phyloP scores from a whole-genome alignment of 1,140 invertebrate species.

The Choristoneura fumiferana region DNA sequence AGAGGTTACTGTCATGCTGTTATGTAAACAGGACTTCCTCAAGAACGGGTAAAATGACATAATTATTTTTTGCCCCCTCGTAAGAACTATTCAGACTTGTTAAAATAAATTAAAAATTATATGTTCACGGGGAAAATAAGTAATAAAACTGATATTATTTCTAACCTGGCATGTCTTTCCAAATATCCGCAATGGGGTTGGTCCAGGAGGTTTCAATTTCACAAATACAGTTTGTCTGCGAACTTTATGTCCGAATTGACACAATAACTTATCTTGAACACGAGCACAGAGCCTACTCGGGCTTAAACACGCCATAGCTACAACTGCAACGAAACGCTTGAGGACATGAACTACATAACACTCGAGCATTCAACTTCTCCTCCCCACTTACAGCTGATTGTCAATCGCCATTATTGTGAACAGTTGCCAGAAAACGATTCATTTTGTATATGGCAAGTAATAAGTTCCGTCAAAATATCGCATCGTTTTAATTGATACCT shows the following conservation, averaged over 20 bases:
- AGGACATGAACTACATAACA: constrained; percentile 74
- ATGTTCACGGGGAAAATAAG: background rate
- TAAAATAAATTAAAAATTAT: background rate
- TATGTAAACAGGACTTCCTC: constrained; percentile 64
- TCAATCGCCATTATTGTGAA: constrained; percentile 48
- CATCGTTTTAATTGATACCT: background rate
- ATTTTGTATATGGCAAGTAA: background rate
- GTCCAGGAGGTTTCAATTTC: constrained; percentile 80
- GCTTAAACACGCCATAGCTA: constrained; percentile 88
- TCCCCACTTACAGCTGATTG: constrained; percentile 78
- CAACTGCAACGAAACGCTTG: constrained; percentile 82
- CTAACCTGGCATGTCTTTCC: constrained; percentile 79
- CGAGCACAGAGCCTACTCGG: constrained; percentile 87
- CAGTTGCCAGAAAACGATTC: constrained; percentile 37
- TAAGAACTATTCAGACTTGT: background rate
- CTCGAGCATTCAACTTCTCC: constrained; percentile 65
- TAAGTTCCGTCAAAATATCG: background rate
- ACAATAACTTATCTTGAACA: constrained; percentile 86
- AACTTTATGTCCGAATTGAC: constrained; percentile 84
- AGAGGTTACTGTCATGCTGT: constrained; percentile 70
- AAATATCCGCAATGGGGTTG: constrained; percentile 77
- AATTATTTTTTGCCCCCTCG: constrained; percentile 16
- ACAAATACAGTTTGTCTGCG: constrained; percentile 82
- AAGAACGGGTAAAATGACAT: constrained; percentile 28
- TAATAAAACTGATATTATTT: constrained; percentile 18